Evolutionary conservation across 2,888 invertebrate species (phyloP).

Genomic region (Drosophila fulvimacula): DNA sequence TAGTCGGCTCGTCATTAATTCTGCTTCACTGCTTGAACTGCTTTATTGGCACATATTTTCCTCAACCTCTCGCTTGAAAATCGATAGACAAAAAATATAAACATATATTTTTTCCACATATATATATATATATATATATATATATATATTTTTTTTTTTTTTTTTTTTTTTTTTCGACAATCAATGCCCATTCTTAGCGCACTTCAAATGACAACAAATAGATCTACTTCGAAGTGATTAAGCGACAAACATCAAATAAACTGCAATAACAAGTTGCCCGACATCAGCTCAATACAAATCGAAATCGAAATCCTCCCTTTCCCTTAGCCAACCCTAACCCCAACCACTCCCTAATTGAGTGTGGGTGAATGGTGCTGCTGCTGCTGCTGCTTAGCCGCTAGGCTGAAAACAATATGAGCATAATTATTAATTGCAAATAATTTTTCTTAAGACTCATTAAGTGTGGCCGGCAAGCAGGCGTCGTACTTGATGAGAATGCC

Average conservation of each 20-base stretch:
- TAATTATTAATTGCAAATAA: slow-evolving; percentile 80
- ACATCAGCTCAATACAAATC: slow-evolving; percentile 16
- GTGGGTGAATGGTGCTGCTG: slow-evolving; percentile 18
- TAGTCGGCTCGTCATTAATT: no score
- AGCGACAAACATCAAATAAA: slow-evolving; percentile 80
- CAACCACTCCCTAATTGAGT: slow-evolving; percentile 23
- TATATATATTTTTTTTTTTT: no score
- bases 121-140: no score
- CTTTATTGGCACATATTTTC: not conserved
- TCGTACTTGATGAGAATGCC: slow-evolving; percentile 46
- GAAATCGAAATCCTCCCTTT: not conserved
- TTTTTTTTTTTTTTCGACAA: slow-evolving; percentile 16
- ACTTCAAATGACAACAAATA: slow-evolving; percentile 67
- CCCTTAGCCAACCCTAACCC: not conserved
- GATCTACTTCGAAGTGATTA: slow-evolving; percentile 74
- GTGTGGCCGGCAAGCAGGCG: slow-evolving; percentile 74
- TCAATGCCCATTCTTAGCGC: slow-evolving; percentile 50
- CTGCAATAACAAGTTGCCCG: slow-evolving; percentile 68
- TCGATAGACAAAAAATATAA: not conserved
- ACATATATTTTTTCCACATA: no score
- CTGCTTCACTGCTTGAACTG: no score
- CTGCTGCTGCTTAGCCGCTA: slow-evolving; percentile 23
- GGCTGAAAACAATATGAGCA: slow-evolving; percentile 73
- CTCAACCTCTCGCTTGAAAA: not conserved
- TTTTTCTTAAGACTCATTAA: slow-evolving; percentile 81